Evolutionary conservation across 2,113 vertebrate genomes (phyloP), one percentile per base, ranked within the genome.

Genomic region (Tetraodon nigroviridis): DNA sequence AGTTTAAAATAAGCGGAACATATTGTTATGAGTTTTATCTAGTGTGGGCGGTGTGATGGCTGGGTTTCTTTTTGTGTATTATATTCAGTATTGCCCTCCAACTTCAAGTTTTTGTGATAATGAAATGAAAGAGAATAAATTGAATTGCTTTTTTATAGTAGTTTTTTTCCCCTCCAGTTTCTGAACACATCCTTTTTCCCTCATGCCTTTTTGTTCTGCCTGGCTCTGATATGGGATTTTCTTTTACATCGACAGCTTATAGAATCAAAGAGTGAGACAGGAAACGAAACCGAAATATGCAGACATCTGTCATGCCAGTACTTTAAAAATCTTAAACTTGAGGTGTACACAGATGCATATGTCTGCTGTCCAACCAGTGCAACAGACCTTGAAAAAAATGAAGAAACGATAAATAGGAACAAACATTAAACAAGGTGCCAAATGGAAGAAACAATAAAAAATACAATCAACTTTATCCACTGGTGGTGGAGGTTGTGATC

Each of bases 241-340:
- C 61, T 66, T 69, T 73, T 32, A 54, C 45, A 48, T 21, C 67
- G 62, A 61, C 73, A 68, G 65, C 62, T 63, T 54, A 57, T 12
- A 62, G 50, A 53, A 59, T 71, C 73, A 66, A 45, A 66, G 20
- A 61, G 45, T 66, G 42, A 75, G 64, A 54, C 71, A 44, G 60
- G 27, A 57, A 65, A 54, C 55, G 22, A 67, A 71, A 64, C 7
- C 40, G 47, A 75, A 75, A 51, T 29, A 57, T 2, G 61, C 44
- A 56, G 41, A 65, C 58, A 51, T 74, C 64, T 76, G 69, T 81
- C 78, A 81, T 77, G 67, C 61, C 59, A 22, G 56, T 67, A 58
- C 52, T 60, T 64, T 56, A 51, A 56, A 63, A 62, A 55, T 32
- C 48, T 63, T 76, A 69, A 65, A 45, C 22, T 5, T 24, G 46